Evolutionary conservation across 1,140 invertebrate species (phyloP).

Genomic region (Lysiphlebus fabarum): DNA sequence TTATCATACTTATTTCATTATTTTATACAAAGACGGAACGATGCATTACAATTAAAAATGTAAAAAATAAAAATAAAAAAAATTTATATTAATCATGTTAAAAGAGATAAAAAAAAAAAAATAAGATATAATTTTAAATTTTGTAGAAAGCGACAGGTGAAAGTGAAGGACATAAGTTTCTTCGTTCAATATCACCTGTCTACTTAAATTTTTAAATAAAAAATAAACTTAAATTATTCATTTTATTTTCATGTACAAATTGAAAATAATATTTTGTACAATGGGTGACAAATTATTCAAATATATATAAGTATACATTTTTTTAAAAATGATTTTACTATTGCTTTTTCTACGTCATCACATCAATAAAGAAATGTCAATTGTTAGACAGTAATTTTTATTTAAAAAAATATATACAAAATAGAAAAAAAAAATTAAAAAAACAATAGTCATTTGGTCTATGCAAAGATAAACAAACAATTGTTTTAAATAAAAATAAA

Average conservation of each 20-base stretch:
- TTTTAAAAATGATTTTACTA: too few relatives aligned
- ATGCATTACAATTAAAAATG: slow-evolving; percentile 17
- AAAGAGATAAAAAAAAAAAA: not conserved
- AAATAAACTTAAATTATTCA: too few relatives aligned
- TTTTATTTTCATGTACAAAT: too few relatives aligned
- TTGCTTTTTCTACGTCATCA: too few relatives aligned
- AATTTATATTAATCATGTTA: not conserved
- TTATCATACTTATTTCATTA: slow-evolving; percentile 1
- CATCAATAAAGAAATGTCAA: too few relatives aligned
- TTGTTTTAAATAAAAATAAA: not conserved
- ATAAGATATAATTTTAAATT: not conserved
- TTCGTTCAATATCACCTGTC: not conserved
- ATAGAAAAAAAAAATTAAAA: not conserved
- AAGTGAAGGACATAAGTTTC: not conserved
- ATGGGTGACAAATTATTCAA: too few relatives aligned
- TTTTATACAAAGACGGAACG: slow-evolving; percentile 17
- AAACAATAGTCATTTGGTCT: slow-evolving; percentile 14
- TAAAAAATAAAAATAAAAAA: not conserved
- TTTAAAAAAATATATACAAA: not conserved
- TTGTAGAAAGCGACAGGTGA: slow-evolving; percentile 6
- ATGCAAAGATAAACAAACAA: slow-evolving; percentile 8
- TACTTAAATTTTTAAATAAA: too few relatives aligned
- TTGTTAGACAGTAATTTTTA: not conserved
- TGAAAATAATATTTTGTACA: too few relatives aligned
- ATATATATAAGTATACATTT: too few relatives aligned